Evolutionary conservation across 1,140 invertebrate genomes (phyloP), one percentile per base, ranked within the genome.

Genomic region (Sitophilus oryzae): DNA sequence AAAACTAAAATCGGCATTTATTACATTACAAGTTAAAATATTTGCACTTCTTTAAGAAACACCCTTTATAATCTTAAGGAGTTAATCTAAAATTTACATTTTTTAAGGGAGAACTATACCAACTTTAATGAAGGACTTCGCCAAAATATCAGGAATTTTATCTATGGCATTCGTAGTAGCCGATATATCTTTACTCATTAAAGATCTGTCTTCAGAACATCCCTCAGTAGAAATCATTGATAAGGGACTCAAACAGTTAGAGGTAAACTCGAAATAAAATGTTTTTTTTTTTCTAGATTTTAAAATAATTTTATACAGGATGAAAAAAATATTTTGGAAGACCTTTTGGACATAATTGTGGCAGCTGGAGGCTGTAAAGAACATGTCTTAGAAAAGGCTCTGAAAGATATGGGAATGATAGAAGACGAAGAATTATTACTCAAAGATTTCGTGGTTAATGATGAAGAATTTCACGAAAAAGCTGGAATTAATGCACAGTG

Each of bases 131-230:
- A 56, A 59, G 22, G 43, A 45, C 2, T 51, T 55, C 20, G 58
- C 52, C 1, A 55, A 54, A 43, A 52, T 59, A 37, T 60, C 59
- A 0, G 50, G 59, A 21, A 41, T 53, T 2, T 41, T 60, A 21
- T 48, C 59, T 23, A 40, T 60, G 10, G 59, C 59, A 18, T 60
- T 60, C 30, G 49, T 46, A 21, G 44, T 60, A 43, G 50, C 52
- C 8, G 59, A 60, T 18, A 50, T 60, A 19, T 42, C 53, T 37
- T 15, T 57, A 22, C 42, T 60, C 15, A 56, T 60, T 5, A 60
- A 57, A 49, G 59, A 60, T 43, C 42, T 54, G 45, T 51, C 43
- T 15, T 55, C 49, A 9, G 59, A 60, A 6, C 59, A 60, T 56
- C 59, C 59, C 0, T 56, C 59, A 4, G 34, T 60, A 3, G 59